These are phyloP conservation scores for Aleiodes testaceus DNA, from an alignment of 2,888 invertebrate genomes.

Conservation along the genomic window DNA sequence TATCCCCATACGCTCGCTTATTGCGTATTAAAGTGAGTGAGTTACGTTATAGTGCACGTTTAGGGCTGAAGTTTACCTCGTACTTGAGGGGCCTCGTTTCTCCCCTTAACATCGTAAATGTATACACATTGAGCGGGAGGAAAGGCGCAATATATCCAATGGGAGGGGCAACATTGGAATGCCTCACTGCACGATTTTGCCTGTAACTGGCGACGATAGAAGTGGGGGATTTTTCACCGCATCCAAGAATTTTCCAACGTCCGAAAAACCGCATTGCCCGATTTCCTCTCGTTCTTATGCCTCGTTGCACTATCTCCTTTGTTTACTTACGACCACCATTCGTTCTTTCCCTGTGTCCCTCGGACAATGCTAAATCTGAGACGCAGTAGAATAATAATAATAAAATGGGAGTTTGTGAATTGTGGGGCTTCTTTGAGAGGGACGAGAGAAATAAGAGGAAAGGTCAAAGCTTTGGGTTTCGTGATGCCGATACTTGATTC, in stretches of 20 bases:
- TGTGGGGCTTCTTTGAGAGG: conserved; percentile 19
- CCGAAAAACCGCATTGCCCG: conserved; percentile 45
- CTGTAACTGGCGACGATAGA: not conserved
- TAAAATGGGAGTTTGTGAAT: conserved; percentile 7
- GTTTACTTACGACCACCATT: conserved; percentile 13
- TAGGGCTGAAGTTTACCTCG: conserved; percentile 53
- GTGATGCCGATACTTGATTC: conserved; percentile 30
- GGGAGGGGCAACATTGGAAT: not conserved
- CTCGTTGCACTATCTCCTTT: conserved; percentile 36
- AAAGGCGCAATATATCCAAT: conserved; percentile 17
- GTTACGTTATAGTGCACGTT: conserved; percentile 54
- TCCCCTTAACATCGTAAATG: conserved; percentile 9
- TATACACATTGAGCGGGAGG: conserved; percentile 22
- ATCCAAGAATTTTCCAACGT: conserved; percentile 29
- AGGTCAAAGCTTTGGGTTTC: conserved; percentile 2
- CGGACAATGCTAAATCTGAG: conserved; percentile 13
- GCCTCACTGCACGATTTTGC: conserved; percentile 7
- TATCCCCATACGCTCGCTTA: conserved; percentile 47
- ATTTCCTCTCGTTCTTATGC: conserved; percentile 44
- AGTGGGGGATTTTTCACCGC: not conserved
- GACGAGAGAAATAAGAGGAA: not conserved
- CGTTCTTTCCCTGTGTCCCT: conserved; percentile 5
- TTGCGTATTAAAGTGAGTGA: conserved; percentile 62
- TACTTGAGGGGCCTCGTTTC: not conserved
- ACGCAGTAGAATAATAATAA: not conserved